Conservation (phyloP, 2,888 invertebrate species). For the Leucoma salicis region DNA sequence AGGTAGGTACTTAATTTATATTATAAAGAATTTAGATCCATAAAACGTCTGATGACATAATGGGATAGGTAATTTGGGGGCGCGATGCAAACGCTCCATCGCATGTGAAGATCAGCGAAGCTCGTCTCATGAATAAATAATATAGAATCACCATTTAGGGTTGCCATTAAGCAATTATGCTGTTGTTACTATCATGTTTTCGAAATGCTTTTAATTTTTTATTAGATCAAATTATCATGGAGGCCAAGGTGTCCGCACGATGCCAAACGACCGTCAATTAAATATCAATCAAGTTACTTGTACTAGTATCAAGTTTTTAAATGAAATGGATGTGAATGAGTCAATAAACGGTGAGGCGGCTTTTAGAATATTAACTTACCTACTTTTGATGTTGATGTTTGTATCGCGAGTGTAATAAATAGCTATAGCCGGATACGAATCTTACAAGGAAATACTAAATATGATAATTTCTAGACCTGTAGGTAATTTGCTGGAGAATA, state of each 20-base stretch:
- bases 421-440: too few relatives aligned
- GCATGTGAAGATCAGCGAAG: conserved; percentile 63
- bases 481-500: too few relatives aligned
- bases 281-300: conserved; percentile 69
- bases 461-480: too few relatives aligned
- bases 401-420: too few relatives aligned
- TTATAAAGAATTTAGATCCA: conserved; percentile 74
- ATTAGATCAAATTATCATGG: conserved; percentile 70
- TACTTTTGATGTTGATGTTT: too few relatives aligned
- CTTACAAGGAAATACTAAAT: too few relatives aligned
- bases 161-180: conserved; percentile 78
- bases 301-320: conserved; percentile 11
- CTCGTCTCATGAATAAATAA: conserved; percentile 76
- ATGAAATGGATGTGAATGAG: conserved; percentile 12
- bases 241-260: conserved; percentile 63
- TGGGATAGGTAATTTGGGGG: conserved; percentile 71
- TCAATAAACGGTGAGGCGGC: conserved; percentile 20
- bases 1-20: conserved; percentile 66
- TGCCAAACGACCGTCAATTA: conserved; percentile 65
- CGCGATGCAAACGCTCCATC: conserved; percentile 57
- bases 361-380: not conserved
- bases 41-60: conserved; percentile 80
- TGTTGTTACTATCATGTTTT: conserved; percentile 76
- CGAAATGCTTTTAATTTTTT: conserved; percentile 80
- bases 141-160: conserved; percentile 71